Evolutionary conservation across 2,113 vertebrate species (phyloP).

Genomic region (Paradoxurus hermaphroditus): DNA sequence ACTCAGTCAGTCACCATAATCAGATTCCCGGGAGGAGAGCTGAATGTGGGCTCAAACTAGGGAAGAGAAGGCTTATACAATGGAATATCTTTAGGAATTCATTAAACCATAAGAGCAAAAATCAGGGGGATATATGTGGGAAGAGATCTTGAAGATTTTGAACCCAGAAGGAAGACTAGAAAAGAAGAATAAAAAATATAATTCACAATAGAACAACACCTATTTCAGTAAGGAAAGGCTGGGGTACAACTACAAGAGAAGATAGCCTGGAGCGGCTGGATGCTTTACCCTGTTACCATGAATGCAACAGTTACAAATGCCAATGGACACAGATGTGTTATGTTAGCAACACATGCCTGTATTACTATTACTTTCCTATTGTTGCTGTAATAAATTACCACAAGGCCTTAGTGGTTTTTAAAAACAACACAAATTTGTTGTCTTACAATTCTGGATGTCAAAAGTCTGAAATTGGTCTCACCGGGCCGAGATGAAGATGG

Average conservation of each 20-base stretch:
- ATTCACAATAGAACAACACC: neutral
- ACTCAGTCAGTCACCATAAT: neutral
- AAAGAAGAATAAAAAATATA: neutral
- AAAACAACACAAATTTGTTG: neutral
- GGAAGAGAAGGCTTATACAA: neutral
- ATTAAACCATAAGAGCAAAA: conserved; percentile 20
- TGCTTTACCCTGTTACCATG: neutral
- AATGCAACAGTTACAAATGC: neutral
- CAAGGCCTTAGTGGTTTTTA: neutral
- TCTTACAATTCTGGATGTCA: neutral
- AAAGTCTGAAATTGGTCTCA: neutral
- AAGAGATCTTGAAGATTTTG: neutral
- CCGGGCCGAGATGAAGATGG: neutral
- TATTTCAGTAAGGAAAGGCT: neutral
- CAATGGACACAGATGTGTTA: neutral
- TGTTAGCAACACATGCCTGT: neutral
- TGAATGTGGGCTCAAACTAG: neutral
- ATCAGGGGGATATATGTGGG: neutral
- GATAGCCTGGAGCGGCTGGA: neutral
- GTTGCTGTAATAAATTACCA: neutral
- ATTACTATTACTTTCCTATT: neutral
- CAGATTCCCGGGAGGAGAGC: neutral
- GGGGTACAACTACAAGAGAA: neutral
- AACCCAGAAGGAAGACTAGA: neutral
- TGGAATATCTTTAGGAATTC: neutral